phyloP scores from a whole-genome alignment of 2,888 invertebrate genomes.

The Andricus quercusramuli region DNA sequence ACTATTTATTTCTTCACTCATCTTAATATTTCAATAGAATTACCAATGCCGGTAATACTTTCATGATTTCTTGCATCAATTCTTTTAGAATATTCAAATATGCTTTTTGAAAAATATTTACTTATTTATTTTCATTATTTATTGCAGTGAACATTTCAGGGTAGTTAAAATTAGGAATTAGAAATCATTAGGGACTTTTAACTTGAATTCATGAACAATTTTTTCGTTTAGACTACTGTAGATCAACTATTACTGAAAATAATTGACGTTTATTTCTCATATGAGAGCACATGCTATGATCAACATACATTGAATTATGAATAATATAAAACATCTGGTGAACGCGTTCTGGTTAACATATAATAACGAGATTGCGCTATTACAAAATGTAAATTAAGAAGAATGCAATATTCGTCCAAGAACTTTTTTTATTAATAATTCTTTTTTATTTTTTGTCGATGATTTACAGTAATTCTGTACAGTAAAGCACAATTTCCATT shows the following conservation, averaged over 20 bases:
- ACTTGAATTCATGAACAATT: neutral
- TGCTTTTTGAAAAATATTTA: too few relatives aligned
- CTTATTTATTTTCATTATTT: too few relatives aligned
- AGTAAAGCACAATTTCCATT: too few relatives aligned
- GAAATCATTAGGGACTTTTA: neutral
- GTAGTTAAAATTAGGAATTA: too few relatives aligned
- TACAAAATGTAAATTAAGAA: neutral
- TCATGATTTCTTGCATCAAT: neutral
- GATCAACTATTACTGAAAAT: neutral
- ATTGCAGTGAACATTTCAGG: too few relatives aligned
- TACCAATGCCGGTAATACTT: neutral
- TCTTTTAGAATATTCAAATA: too few relatives aligned
- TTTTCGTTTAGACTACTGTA: neutral
- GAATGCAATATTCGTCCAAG: neutral
- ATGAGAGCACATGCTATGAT: neutral
- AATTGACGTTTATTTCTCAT: neutral
- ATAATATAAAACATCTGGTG: slow-evolving; percentile 2
- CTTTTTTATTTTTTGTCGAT: too few relatives aligned
- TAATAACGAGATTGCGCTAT: neutral
- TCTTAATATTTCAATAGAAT: neutral
- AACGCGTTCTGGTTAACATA: neutral
- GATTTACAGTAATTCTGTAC: too few relatives aligned
- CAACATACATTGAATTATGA: slow-evolving; percentile 1
- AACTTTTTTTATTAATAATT: too few relatives aligned
- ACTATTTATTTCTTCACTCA: neutral